Evolutionary conservation across 2,797 vertebrate species (phyloP), one percentile per base, ranked within the genome.

Genomic region (Chelidonichthys spinosus): DNA sequence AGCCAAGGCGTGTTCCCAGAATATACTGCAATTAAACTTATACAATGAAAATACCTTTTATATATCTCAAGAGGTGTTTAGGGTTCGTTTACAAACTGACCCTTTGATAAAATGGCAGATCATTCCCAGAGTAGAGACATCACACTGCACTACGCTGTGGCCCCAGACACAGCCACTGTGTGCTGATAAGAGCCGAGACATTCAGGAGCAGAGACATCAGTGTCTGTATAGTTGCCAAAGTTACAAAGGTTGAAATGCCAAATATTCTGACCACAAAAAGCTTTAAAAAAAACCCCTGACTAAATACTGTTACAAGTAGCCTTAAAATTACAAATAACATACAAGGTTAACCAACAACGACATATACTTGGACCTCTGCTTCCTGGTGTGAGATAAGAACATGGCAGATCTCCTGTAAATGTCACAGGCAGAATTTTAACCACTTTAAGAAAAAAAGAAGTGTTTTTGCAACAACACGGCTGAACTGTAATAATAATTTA

Each of bases 151-250:
- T 93, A 92, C 95, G 94, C 92, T 95, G 94, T 95, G 95, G 95
- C 94, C 95, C 91, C 95, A 96, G 95, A 96, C 95, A 96, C 95
- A 96, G 96, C 95, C 96, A 97, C 95, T 94, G 72, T 87, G 86
- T 94, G 94, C 95, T 87, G 92, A 87, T 87, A 94, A 93, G 94
- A 96, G 81, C 94, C 94, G 69, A 84, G 78, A 94, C 92, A 94
- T 93, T 94, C 93, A 90, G 58, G 93, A 95, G 83, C 94, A 92
- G 63, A 81, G 81, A 92, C 85, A 90, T 91, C 87, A 80, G 85
- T 78, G 49, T 84, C 80, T 84, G 68, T 78, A 85, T 76, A 81
- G 69, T 67, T 87, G 46, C 56, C 49, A 82, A 70, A 79, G 65
- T 78, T 82, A 77, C 52, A 85, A 81, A 81, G 80, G 42, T 81